Evolutionary conservation across 2,113 vertebrate species (phyloP).

Genomic region (Prietella phreatophila): DNA sequence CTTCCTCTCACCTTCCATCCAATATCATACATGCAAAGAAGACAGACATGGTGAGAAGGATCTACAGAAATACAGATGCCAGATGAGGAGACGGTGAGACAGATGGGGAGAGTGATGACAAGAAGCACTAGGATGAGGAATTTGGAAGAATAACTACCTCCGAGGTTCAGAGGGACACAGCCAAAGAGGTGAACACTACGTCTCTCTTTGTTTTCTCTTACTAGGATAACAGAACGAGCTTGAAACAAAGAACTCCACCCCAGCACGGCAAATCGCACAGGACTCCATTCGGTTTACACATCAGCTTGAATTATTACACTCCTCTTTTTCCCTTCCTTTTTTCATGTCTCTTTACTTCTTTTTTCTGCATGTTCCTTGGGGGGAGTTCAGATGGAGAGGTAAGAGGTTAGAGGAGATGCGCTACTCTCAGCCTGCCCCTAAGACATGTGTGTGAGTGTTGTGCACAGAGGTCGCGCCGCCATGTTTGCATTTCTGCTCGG

Average conservation of each 20-base stretch:
- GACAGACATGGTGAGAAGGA: conserved; percentile 37
- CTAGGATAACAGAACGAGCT: conserved; percentile 42
- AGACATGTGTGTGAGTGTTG: conserved; percentile 69
- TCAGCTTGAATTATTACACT: conserved; percentile 59
- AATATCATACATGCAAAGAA: conserved; percentile 58
- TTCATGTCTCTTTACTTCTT: conserved; percentile 51
- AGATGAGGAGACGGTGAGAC: conserved; percentile 34
- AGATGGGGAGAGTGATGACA: conserved; percentile 52
- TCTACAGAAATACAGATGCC: conserved; percentile 31
- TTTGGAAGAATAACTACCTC: conserved; percentile 36
- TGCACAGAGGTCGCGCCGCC: conserved; percentile 66
- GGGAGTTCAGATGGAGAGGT: conserved; percentile 64
- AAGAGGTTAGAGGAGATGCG: conserved; percentile 68
- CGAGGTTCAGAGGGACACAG: conserved; percentile 41
- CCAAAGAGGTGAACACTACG: conserved; percentile 49
- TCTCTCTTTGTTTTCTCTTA: conserved; percentile 47
- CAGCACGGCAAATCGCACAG: conserved; percentile 47
- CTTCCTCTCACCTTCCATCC: conserved; percentile 52
- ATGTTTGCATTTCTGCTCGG: conserved; percentile 72
- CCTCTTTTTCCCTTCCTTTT: conserved; percentile 51
- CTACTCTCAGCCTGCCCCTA: conserved; percentile 72
- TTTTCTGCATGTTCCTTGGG: conserved; percentile 64
- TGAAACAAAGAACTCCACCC: conserved; percentile 55
- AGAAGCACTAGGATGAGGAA: conserved; percentile 49
- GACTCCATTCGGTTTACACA: conserved; percentile 53